Evolutionary conservation across 1,140 invertebrate species (phyloP).

Genomic region (Zaprionus kolodkinae): DNA sequence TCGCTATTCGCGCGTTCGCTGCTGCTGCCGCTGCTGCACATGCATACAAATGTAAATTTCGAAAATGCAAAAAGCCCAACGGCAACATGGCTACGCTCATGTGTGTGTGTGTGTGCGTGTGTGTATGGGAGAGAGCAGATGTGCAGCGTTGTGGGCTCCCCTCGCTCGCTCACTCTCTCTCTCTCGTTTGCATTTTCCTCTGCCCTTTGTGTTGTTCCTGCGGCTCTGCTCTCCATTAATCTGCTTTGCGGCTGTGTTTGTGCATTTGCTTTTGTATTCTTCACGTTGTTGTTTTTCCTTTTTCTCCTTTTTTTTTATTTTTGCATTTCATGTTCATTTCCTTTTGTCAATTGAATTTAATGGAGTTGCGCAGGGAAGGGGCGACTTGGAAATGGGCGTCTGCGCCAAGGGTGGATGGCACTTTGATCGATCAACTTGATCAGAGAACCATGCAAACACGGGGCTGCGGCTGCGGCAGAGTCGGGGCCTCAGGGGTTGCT

Average conservation of each 20-base stretch:
- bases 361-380: conserved; percentile 69
- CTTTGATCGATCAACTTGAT: conserved; percentile 79
- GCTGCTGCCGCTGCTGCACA: conserved; percentile 28
- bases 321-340: conserved; percentile 80
- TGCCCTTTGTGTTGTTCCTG: conserved; percentile 34
- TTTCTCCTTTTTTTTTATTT: conserved; percentile 50
- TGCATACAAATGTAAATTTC: conserved; percentile 57
- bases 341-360: conserved; percentile 82
- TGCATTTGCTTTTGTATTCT: conserved; percentile 40
- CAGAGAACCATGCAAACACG: conserved; percentile 61
- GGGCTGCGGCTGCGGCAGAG: conserved; percentile 8
- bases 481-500: conserved; percentile 61
- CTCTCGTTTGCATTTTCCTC: conserved; percentile 46
- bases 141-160: conserved; percentile 44
- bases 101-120: neutral
- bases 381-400: conserved; percentile 39
- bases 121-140: conserved; percentile 38
- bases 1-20: conserved; percentile 38
- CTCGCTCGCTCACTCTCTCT: conserved; percentile 49
- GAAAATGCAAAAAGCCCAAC: conserved; percentile 43
- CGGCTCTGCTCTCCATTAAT: conserved; percentile 36
- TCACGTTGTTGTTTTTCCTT: neutral
- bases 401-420: conserved; percentile 74
- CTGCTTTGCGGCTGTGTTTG: conserved; percentile 22
- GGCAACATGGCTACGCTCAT: conserved; percentile 45